Conservation (phyloP, 2,888 invertebrate species). For the Bruchidius siliquastri region DNA sequence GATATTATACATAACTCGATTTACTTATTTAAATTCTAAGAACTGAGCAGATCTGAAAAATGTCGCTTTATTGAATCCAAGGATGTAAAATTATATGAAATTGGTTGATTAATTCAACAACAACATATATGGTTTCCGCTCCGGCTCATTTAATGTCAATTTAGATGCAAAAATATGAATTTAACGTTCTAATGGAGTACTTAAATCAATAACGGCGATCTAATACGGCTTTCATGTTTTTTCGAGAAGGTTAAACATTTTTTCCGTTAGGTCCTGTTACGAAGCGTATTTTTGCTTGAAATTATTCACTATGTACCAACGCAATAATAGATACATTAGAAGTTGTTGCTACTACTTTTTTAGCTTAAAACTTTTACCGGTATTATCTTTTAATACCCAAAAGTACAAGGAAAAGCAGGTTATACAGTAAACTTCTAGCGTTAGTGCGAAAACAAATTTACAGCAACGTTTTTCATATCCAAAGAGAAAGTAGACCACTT, state of each 20-base stretch:
- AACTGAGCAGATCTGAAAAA: neutral
- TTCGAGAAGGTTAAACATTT: neutral
- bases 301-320: too few relatives aligned
- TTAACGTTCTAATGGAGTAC: neutral
- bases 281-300: neutral
- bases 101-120: neutral
- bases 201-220: neutral
- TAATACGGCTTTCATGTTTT: neutral
- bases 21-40: neutral
- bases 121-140: neutral
- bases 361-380: too few relatives aligned
- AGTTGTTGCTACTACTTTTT: too few relatives aligned
- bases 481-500: too few relatives aligned
- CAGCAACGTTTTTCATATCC: too few relatives aligned
- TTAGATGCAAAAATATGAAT: neutral
- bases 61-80: neutral
- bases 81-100: neutral
- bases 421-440: too few relatives aligned
- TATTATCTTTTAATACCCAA: too few relatives aligned
- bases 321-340: too few relatives aligned
- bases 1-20: too few relatives aligned
- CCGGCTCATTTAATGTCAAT: neutral
- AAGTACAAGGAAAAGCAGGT: too few relatives aligned
- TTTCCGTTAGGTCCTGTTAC: neutral
- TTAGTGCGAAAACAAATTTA: too few relatives aligned